A percentile compares a stretch with the other conserved stretches of the same genome.
phyloP scores from a whole-genome alignment of 2,888 invertebrate species.

The Neoaliturus tenellus region DNA sequence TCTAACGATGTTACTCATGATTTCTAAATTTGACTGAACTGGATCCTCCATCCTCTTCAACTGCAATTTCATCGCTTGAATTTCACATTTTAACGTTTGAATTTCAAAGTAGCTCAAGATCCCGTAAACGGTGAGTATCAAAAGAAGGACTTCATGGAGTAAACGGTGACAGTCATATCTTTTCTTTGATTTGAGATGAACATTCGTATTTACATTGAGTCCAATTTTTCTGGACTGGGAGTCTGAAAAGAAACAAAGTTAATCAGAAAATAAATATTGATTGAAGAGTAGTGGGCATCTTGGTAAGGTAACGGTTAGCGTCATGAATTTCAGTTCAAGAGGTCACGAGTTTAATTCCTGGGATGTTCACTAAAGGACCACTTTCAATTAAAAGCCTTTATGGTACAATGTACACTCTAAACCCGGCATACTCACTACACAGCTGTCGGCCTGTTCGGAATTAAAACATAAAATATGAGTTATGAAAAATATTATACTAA shows the following conservation, averaged over 20 bases:
- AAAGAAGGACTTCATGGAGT: neutral
- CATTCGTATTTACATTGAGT: conserved; percentile 36
- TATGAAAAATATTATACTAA: no score
- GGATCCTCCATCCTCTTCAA: neutral
- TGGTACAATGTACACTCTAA: no score
- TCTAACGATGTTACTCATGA: neutral
- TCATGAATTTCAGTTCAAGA: no score
- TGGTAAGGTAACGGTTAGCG: no score
- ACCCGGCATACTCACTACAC: no score
- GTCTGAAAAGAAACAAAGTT: conserved; percentile 11
- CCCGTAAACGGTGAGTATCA: neutral
- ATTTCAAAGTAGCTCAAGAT: conserved; percentile 4
- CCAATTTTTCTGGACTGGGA: conserved; percentile 36
- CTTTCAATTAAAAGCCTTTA: no score
- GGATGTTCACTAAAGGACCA: no score
- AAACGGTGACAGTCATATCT: neutral
- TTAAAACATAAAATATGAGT: no score
- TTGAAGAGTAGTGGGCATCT: no score
- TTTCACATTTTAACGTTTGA: neutral
- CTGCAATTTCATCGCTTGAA: neutral
- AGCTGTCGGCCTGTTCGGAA: no score
- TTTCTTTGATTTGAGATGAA: conserved; percentile 37
- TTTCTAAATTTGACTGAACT: neutral
- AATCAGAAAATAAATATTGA: no score
- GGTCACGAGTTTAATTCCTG: no score